Percentiles rank a stretch among this genome's conserved stretches.
Conservation (phyloP, 2,797 vertebrate genomes). For the Microctenopoma stevenorrisi region DNA sequence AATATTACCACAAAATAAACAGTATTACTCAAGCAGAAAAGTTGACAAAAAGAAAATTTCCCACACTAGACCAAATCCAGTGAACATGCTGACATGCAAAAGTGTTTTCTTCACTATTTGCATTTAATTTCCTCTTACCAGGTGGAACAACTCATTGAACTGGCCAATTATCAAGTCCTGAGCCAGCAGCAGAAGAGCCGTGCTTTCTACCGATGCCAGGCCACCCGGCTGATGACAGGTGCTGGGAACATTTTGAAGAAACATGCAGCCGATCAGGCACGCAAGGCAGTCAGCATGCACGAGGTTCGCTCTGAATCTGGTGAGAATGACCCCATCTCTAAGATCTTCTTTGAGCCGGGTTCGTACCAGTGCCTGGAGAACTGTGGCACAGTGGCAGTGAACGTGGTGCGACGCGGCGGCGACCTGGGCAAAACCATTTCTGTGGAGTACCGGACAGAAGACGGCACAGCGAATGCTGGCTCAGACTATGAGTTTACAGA, state of each 20-base stretch:
- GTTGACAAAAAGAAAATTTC: background rate
- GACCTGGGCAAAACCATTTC: slow-evolving; percentile 91
- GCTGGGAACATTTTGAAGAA: slow-evolving; percentile 98
- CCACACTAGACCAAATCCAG: background rate
- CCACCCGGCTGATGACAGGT: slow-evolving; percentile 97
- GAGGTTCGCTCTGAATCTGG: slow-evolving; percentile 91
- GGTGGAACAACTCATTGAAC: slow-evolving; percentile 95
- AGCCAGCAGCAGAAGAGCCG: slow-evolving; percentile 99
- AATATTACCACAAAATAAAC: slow-evolving; percentile 20
- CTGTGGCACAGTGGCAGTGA: slow-evolving; percentile 96
- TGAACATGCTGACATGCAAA: background rate
- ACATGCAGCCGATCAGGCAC: slow-evolving; percentile 96
- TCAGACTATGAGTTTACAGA: slow-evolving; percentile 99
- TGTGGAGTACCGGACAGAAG: slow-evolving; percentile 97
- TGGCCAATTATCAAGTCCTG: slow-evolving; percentile 98
- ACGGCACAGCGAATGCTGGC: slow-evolving; percentile 96
- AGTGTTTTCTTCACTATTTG: background rate
- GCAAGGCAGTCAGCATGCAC: slow-evolving; percentile 98
- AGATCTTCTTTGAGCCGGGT: slow-evolving; percentile 94
- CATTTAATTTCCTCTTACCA: slow-evolving; percentile 17
- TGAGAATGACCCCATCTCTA: slow-evolving; percentile 92
- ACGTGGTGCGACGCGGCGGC: slow-evolving; percentile 91
- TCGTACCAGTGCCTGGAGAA: slow-evolving; percentile 99
- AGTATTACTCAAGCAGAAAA: background rate
- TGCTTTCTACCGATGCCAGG: slow-evolving; percentile 98